phyloP scores from a whole-genome alignment of 2,888 invertebrate genomes.

The Drosophila picticornis region DNA sequence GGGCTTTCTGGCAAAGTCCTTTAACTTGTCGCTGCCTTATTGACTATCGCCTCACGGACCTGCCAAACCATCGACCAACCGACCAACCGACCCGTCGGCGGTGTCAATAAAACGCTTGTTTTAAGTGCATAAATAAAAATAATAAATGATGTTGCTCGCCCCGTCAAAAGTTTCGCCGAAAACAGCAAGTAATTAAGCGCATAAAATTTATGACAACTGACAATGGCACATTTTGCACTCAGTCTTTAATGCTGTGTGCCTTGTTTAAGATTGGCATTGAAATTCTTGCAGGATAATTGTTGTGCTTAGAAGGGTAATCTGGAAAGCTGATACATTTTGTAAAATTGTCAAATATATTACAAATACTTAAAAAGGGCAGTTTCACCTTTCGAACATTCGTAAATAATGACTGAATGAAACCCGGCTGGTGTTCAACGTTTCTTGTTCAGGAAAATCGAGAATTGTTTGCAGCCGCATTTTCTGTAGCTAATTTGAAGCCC shows the following conservation, averaged over 20 bases:
- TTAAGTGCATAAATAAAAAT: conserved; percentile 66
- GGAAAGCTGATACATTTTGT: background rate
- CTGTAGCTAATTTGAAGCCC: conserved; percentile 37
- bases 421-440: too few relatives aligned
- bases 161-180: conserved; percentile 43
- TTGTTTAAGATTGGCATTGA: conserved; percentile 3
- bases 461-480: conserved; percentile 17
- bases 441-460: background rate
- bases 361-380: background rate
- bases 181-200: conserved; percentile 71
- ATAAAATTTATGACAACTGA: conserved; percentile 72
- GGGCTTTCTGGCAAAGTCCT: conserved; percentile 55
- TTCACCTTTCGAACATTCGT: too few relatives aligned
- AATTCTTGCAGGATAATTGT: background rate
- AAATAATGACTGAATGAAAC: background rate
- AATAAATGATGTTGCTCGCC: conserved; percentile 67
- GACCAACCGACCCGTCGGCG: conserved; percentile 16
- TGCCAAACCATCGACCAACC: background rate
- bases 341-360: background rate
- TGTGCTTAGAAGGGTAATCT: background rate
- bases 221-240: conserved; percentile 31
- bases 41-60: conserved; percentile 39
- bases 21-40: conserved; percentile 61
- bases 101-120: conserved; percentile 75
- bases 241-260: conserved; percentile 8